Conservation (phyloP, 2,797 vertebrate genomes). For the Brachyrhaphis roseni region DNA sequence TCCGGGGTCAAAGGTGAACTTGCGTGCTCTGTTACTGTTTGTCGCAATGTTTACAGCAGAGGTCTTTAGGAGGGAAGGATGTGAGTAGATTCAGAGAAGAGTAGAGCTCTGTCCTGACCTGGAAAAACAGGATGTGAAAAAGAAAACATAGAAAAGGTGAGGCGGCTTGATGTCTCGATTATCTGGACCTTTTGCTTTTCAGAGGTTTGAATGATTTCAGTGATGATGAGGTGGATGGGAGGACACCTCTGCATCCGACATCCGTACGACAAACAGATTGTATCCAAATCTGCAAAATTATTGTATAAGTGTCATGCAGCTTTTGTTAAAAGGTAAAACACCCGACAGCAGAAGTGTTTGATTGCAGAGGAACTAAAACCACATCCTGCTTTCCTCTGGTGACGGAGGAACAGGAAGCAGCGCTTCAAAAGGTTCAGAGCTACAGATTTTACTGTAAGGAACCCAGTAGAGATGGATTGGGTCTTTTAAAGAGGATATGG, state of each 20-base stretch:
- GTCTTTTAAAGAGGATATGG: not conserved
- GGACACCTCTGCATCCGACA: not conserved
- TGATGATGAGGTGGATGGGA: not conserved
- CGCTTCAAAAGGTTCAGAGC: slow-evolving; percentile 37
- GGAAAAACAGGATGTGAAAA: slow-evolving; percentile 58
- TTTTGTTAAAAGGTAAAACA: slow-evolving; percentile 2
- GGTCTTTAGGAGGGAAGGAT: slow-evolving; percentile 27
- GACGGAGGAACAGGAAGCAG: slow-evolving; percentile 54
- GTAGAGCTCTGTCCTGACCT: slow-evolving; percentile 16
- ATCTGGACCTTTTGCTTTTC: not conserved
- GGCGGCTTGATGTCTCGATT: not conserved
- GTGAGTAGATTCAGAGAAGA: slow-evolving; percentile 23
- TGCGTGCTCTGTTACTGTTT: slow-evolving; percentile 23
- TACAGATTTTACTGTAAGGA: slow-evolving; percentile 1
- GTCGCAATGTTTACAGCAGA: slow-evolving; percentile 42
- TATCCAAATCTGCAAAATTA: not conserved
- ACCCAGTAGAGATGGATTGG: not conserved
- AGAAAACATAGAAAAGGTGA: not conserved
- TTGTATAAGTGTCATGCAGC: not conserved
- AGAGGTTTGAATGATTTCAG: not conserved
- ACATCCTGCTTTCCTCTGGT: slow-evolving; percentile 51
- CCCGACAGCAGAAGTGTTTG: slow-evolving; percentile 40
- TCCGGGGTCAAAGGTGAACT: slow-evolving; percentile 20
- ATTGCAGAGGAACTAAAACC: slow-evolving; percentile 66
- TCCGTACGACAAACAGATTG: not conserved